These are phyloP conservation scores for Poeciliopsis turneri DNA, from an alignment of 2,797 vertebrate species.

Conservation along the genomic window DNA sequence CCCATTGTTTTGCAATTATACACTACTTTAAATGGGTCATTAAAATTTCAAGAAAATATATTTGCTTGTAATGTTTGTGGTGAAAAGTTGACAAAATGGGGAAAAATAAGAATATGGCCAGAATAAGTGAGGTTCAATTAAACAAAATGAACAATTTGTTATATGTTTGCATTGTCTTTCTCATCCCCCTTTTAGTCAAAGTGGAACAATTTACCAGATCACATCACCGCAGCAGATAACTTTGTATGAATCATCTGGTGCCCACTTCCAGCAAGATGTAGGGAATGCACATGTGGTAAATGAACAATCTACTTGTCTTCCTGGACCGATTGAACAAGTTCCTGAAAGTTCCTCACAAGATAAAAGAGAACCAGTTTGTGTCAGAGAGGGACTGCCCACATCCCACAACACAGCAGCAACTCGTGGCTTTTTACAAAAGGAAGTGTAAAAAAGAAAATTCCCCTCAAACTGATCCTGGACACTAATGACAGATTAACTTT, in stretches of 20 bases:
- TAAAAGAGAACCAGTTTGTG: conserved; percentile 1
- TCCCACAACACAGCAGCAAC: conserved; percentile 38
- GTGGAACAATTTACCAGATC: neutral
- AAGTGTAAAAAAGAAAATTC: conserved; percentile 69
- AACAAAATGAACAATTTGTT: neutral
- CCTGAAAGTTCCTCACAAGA: conserved; percentile 37
- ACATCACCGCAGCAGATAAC: conserved; percentile 3
- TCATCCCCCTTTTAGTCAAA: neutral
- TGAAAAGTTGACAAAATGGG: neutral
- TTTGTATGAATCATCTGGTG: neutral
- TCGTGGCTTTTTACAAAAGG: conserved; percentile 61
- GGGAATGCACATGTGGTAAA: neutral
- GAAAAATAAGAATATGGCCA: neutral
- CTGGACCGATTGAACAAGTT: conserved; percentile 6
- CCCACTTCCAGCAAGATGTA: neutral
- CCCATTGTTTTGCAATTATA: neutral
- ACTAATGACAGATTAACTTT: neutral
- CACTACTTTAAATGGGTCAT: neutral
- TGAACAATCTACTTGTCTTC: conserved; percentile 7
- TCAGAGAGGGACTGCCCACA: conserved; percentile 71
- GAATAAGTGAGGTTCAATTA: neutral
- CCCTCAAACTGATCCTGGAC: conserved; percentile 47
- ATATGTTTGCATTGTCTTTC: neutral
- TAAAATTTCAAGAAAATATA: neutral
- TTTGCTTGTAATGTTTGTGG: neutral